These are phyloP conservation scores for Alca torda DNA, from an alignment of 2,797 vertebrate species.

Conservation along the genomic window DNA sequence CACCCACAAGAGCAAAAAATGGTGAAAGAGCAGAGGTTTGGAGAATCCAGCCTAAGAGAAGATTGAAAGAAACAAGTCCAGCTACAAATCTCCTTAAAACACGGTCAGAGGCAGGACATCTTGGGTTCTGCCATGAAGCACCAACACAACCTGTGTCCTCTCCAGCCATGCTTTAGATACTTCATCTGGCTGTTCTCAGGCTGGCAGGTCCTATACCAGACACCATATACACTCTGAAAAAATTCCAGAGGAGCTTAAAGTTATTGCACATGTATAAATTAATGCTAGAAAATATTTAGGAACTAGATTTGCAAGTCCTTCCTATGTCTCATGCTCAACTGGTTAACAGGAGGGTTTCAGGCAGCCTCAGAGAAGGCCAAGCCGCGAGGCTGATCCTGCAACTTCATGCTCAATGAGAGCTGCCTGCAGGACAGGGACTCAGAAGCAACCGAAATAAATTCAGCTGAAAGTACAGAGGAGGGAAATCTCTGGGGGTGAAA, in stretches of 20 bases:
- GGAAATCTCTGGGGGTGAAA: neutral
- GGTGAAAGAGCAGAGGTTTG: neutral
- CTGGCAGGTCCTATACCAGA: neutral
- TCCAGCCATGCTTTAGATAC: neutral
- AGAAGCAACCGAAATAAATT: neutral
- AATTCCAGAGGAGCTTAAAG: neutral
- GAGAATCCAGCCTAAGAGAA: neutral
- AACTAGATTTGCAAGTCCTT: neutral
- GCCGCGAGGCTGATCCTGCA: neutral
- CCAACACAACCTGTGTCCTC: neutral
- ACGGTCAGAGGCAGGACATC: fast-evolving
- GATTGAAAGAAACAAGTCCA: fast-evolving
- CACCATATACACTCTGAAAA: fast-evolving
- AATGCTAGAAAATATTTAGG: neutral
- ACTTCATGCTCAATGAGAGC: neutral
- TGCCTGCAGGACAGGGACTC: neutral
- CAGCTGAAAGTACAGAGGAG: neutral
- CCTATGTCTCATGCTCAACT: fast-evolving
- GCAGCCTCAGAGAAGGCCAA: neutral
- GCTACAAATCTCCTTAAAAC: neutral
- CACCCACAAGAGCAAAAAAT: neutral
- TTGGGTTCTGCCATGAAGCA: neutral
- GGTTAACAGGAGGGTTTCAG: neutral
- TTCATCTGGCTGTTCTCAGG: neutral
- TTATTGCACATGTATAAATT: neutral